Base-by-base conservation (phyloP, 2,888 invertebrate genomes). In the Drosophila mimica region DNA sequence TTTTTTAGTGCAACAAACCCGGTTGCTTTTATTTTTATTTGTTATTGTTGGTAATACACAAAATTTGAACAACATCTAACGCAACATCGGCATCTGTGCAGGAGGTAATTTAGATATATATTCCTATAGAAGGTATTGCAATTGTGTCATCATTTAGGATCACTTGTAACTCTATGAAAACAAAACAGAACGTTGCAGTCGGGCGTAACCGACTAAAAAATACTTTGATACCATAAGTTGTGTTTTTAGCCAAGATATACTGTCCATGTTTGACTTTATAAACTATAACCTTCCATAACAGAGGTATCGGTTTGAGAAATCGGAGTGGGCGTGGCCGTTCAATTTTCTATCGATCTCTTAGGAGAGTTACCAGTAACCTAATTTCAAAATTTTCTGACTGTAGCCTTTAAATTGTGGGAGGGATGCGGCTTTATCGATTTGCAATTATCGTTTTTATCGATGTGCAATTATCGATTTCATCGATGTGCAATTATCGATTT, bases 1-100 rank as follows among this genome's bases (percentile, higher is more conserved):
- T 2, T 4, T 38, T 13, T 1, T 1, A 38, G 38, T n/a, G 3
- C 40, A 40, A 9, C 5, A 31, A 28, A 5, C 31, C 31, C 9
- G n/a, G 1, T n/a, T 28, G 0, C 7, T 25, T 20, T 15, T 13
- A 7, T 2, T 46, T 15, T 25, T 20, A 15, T 2, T 15, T 56
- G 56, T 30, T 38, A 28, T 46, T 28, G 11, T n/a, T 36, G 25
- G 13, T 46, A 13, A 46, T 7, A 28, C 36, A 28, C 3, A 8
- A n/a, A 20, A n/a, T 57, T 31, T 38, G 15, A 40, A 57, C 15
- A 31, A 57, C 20, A 57, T 40, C 30, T 40, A 40, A 57, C 30
- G 20, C 30, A 25, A 25, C 7, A 30, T 57, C 5, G 15, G 20
- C 40, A 40, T 31, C 57, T 20, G 30, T 40, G 57, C 40, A 40